A percentile compares a stretch with the other conserved stretches of the same genome.
phyloP scores from a whole-genome alignment of 2,797 vertebrate genomes.

The Lepilemur septentrionalis region DNA sequence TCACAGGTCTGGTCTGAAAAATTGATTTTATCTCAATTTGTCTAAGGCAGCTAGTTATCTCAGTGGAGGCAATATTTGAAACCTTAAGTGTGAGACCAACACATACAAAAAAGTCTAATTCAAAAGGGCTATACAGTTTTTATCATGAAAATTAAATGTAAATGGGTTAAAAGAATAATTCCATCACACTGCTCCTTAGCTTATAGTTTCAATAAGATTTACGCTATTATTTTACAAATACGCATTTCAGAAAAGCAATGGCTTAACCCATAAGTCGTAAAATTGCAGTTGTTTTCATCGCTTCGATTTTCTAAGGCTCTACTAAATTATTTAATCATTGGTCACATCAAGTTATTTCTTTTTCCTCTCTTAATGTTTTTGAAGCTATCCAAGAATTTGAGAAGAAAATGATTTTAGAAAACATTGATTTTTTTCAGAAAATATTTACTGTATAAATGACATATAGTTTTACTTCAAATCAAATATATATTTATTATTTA shows the following conservation, averaged over 20 bases:
- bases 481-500: neutral
- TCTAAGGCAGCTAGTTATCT: slow-evolving; percentile 11
- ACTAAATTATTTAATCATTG: neutral
- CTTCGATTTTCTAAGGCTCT: neutral
- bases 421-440: neutral
- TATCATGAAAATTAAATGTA: neutral
- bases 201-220: slow-evolving; percentile 25
- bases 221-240: neutral
- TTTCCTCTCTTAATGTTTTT: neutral
- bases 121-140: neutral
- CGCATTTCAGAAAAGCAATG: neutral
- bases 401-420: neutral
- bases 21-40: slow-evolving; percentile 8
- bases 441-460: neutral
- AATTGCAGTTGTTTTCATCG: neutral
- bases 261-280: neutral
- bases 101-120: neutral
- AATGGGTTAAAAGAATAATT: neutral
- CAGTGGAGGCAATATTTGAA: neutral
- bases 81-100: neutral
- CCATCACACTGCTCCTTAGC: neutral
- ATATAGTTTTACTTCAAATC: neutral
- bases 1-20: neutral
- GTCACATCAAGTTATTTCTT: neutral
- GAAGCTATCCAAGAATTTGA: neutral